Evolutionary conservation across 30 jellyfish, hydroid and myxozoan species (phyloP).

Genomic region (Catostylus mosaicus): DNA sequence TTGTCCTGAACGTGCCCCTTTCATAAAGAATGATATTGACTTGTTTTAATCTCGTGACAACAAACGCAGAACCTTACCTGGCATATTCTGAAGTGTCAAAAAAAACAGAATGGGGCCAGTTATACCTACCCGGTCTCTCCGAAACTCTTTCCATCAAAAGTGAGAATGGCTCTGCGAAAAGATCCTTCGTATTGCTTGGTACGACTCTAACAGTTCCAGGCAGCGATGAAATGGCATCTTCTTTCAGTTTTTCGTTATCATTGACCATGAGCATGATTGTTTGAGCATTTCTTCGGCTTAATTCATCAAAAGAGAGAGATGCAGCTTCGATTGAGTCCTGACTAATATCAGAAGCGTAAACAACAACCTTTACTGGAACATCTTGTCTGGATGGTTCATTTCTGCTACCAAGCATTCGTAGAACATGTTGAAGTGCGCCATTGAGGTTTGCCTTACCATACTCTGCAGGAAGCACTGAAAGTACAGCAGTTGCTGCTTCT

Average conservation of each 20-base stretch:
- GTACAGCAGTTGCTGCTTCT: slow-evolving; percentile 6
- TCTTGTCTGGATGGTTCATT: slow-evolving; percentile 18
- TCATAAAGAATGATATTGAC: too few relatives aligned
- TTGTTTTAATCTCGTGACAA: too few relatives aligned
- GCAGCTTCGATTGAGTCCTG: slow-evolving; percentile 35
- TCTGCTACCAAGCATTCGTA: slow-evolving; percentile 37
- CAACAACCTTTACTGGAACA: slow-evolving; percentile 53
- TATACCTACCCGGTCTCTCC: slow-evolving; percentile 34
- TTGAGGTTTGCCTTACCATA: slow-evolving; percentile 27
- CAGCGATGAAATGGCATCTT: slow-evolving; percentile 10
- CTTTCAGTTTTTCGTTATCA: slow-evolving; percentile 8
- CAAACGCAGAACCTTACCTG: too few relatives aligned
- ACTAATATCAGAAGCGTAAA: slow-evolving; percentile 31
- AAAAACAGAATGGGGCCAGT: background rate
- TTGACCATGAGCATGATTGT: slow-evolving; percentile 10
- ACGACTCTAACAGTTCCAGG: slow-evolving; percentile 37
- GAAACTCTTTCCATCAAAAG: slow-evolving; percentile 27
- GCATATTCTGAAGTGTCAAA: background rate
- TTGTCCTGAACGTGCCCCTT: too few relatives aligned
- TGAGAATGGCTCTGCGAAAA: slow-evolving; percentile 57
- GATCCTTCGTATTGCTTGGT: slow-evolving; percentile 5
- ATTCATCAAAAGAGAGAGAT: slow-evolving; percentile 9
- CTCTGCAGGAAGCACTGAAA: slow-evolving; percentile 15
- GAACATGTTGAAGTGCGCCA: slow-evolving; percentile 46
- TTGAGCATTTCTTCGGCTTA: slow-evolving; percentile 28